phyloP scores from a whole-genome alignment of 2,113 vertebrate genomes.

The Gopherus flavomarginatus region DNA sequence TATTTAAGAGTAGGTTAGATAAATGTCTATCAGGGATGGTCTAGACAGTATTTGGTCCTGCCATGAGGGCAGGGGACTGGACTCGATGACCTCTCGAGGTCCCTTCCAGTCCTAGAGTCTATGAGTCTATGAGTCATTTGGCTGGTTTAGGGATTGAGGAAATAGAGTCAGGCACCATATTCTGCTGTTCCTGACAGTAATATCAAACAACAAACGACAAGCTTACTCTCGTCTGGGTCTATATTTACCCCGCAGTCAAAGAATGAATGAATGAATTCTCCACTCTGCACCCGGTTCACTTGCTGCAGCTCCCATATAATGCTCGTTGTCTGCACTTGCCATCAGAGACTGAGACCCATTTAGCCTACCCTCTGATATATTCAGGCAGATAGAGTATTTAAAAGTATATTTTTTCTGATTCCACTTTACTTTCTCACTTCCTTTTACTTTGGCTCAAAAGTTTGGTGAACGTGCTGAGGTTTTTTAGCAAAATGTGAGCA shows the following conservation, averaged over 20 bases:
- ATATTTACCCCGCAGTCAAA: neutral
- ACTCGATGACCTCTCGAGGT: too few species aligned
- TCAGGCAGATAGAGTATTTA: neutral
- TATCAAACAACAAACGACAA: neutral
- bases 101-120: too few species aligned
- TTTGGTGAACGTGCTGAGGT: neutral
- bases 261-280: neutral
- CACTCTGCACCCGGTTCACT: neutral
- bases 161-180: neutral
- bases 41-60: too few species aligned
- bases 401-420: neutral
- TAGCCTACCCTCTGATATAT: neutral
- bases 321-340: neutral
- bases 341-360: neutral
- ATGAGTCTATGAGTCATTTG: too few species aligned
- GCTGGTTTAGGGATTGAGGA: neutral
- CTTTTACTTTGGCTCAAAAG: neutral
- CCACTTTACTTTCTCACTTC: neutral
- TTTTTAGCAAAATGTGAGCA: neutral
- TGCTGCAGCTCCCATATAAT: neutral
- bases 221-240: neutral
- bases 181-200: constrained; percentile 21
- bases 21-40: too few species aligned
- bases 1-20: too few species aligned
- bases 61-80: too few species aligned